Evolutionary conservation across 2,888 invertebrate species (phyloP).

Genomic region (Latrodectus hesperus): DNA sequence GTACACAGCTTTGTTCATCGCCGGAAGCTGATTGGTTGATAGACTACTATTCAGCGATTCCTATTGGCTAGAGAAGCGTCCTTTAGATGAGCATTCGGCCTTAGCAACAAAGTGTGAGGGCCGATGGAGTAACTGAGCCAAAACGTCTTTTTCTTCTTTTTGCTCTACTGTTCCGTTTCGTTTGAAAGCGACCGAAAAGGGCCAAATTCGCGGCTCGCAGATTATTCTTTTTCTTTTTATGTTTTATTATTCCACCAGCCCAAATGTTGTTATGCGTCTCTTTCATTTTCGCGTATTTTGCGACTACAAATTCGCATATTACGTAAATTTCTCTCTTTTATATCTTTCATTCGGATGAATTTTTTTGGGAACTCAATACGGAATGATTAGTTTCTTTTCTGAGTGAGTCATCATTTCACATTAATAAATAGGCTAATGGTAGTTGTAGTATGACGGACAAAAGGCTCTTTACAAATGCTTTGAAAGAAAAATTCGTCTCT

Average conservation of each 20-base stretch:
- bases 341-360: too few relatives aligned
- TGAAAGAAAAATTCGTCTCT: too few relatives aligned
- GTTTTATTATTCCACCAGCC: neutral
- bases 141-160: slow-evolving; percentile 18
- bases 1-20: slow-evolving; percentile 62
- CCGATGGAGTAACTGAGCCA: slow-evolving; percentile 37
- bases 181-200: slow-evolving; percentile 9
- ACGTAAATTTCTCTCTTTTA: slow-evolving; percentile 15
- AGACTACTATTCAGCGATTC: slow-evolving; percentile 7
- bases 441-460: too few relatives aligned
- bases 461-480: too few relatives aligned
- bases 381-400: too few relatives aligned
- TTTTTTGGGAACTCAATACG: too few relatives aligned
- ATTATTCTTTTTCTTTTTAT: slow-evolving; percentile 10
- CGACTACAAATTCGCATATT: slow-evolving; percentile 26
- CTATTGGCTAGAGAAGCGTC: slow-evolving; percentile 40
- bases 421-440: too few relatives aligned
- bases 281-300: neutral
- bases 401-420: too few relatives aligned
- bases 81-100: slow-evolving; percentile 56
- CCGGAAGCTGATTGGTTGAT: slow-evolving; percentile 52
- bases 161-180: slow-evolving; percentile 19
- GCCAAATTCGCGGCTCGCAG: slow-evolving; percentile 12
- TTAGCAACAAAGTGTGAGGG: slow-evolving; percentile 65
- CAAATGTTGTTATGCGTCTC: slow-evolving; percentile 1